Conservation (phyloP, 2,113 vertebrate genomes). For the Heterotis niloticus region DNA sequence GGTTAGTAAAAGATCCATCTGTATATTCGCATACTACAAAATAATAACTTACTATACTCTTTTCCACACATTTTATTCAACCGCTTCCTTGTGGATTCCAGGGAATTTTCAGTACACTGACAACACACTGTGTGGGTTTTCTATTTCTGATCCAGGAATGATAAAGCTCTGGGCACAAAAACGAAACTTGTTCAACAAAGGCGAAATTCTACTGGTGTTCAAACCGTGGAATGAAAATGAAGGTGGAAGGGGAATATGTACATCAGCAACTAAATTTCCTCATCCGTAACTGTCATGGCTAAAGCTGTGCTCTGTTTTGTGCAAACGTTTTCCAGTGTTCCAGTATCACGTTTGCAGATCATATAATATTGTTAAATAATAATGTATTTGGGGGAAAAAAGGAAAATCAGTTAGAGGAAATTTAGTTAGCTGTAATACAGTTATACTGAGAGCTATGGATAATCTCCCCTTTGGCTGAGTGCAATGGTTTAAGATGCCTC, state of each 20-base stretch:
- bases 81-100: too few species aligned
- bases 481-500: not conserved
- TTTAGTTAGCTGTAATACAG: too few species aligned
- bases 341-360: not conserved
- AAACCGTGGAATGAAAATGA: not conserved
- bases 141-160: too few species aligned
- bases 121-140: too few species aligned
- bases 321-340: not conserved
- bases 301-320: not conserved
- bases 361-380: not conserved
- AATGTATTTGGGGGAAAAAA: not conserved
- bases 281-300: not conserved
- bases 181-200: too few species aligned
- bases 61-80: too few species aligned
- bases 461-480: not conserved
- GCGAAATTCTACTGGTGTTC: too few species aligned
- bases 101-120: too few species aligned
- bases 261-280: conserved; percentile 19
- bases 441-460: not conserved
- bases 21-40: too few species aligned
- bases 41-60: too few species aligned
- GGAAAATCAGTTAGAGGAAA: conserved; percentile 1
- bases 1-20: too few species aligned
- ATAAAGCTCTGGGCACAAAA: too few species aligned
- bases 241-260: not conserved